Base-by-base conservation (phyloP, 2,113 vertebrate genomes). In the Hippocampus guttulatus region DNA sequence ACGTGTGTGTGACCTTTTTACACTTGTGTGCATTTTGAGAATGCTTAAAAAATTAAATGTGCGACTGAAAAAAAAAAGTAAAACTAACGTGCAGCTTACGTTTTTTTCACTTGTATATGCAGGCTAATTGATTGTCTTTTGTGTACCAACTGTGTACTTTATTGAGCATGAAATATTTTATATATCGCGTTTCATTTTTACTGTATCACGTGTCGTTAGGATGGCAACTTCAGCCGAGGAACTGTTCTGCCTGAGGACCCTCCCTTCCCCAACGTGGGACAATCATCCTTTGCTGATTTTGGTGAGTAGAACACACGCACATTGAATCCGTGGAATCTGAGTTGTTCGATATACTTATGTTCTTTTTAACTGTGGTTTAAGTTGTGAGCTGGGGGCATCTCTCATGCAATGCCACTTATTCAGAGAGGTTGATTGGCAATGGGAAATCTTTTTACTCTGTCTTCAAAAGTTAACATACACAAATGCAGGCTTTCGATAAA, bases 241-340 rank as follows among this genome's bases (percentile, higher is more conserved):
- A 70, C 75, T 0, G 16, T 65, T 55, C 57, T 64, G 49, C 68
- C 41, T 33, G 60, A 80, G 54, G 30, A 73, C 3, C 78, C 79
- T 9, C 92, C 92, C 5, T 77, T 69, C 58, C 61, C 67, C 69
- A 33, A 69, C 21, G 74, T 96, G 15, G 96, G 97, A 45, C 96
- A 98, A 80, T 97, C 97, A 0, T 93, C 95, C 27, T 98, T 99
- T 83, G 94, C 94, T 6, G 97, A 99, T 89, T 97, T 98, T 49
- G 95, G 97, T 98, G 80, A 95, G 97, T 68, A n/a, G 40, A 41
- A 65, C 12, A 12, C n/a, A 43, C 6, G n/a, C 40, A 12, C 20
- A 30, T 38, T 10, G 5, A 33, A 64, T 15, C 23, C 23, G 8
- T 12, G 27, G 8, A 33, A 30, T 33, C 8, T 2, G 16, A 27